phyloP scores from a whole-genome alignment of 1,140 invertebrate genomes.

The Tetraneura akinire region DNA sequence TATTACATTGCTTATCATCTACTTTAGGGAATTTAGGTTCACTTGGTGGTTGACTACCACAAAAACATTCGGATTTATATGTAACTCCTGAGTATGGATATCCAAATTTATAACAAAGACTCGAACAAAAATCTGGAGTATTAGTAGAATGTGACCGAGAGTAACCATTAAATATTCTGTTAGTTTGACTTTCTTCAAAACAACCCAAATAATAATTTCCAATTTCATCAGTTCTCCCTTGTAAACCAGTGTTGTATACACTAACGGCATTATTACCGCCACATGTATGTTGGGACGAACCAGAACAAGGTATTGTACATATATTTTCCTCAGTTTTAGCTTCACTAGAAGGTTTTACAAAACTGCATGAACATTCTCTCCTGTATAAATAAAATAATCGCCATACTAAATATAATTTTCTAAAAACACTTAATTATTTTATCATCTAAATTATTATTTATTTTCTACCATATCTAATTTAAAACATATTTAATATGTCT shows the following conservation, averaged over 20 bases:
- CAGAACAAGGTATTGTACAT: conserved; percentile 52
- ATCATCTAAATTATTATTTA: too few relatives aligned
- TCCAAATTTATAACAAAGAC: conserved; percentile 43
- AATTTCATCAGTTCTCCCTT: neutral
- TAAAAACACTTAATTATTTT: too few relatives aligned
- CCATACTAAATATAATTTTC: too few relatives aligned
- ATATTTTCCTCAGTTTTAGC: conserved; percentile 12
- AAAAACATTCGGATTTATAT: conserved; percentile 54
- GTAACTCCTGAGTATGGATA: conserved; percentile 34
- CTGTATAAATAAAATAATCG: too few relatives aligned
- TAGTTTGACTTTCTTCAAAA: conserved; percentile 33
- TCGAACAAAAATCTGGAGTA: conserved; percentile 39
- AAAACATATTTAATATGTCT: too few relatives aligned
- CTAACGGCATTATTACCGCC: conserved; percentile 51
- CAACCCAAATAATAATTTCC: conserved; percentile 44
- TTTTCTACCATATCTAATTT: too few relatives aligned
- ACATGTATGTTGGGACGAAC: conserved; percentile 49
- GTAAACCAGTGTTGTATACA: conserved; percentile 52
- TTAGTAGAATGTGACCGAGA: neutral
- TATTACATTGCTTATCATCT: conserved; percentile 52
- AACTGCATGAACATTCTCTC: conserved; percentile 43
- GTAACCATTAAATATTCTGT: conserved; percentile 18
- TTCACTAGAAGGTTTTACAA: neutral
- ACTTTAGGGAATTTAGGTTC: conserved; percentile 1
- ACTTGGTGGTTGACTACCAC: conserved; percentile 38